Evolutionary conservation across 2,797 vertebrate species (phyloP), one percentile per base, ranked within the genome.

Genomic region (Paratrypauchen microcephalus): DNA sequence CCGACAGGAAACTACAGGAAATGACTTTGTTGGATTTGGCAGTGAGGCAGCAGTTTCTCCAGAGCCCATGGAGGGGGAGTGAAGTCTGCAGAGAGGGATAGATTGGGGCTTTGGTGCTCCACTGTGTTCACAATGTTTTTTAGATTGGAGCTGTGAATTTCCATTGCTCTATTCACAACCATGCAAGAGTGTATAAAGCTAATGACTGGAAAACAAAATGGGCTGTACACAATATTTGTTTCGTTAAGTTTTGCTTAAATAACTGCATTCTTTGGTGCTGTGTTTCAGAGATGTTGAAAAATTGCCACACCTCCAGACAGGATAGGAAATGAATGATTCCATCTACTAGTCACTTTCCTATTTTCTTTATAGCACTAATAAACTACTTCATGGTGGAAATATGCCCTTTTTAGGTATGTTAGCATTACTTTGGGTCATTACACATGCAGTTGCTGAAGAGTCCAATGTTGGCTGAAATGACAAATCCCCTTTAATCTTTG

Each of bases 1-100:
- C 79, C 80, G 58, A 65, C 87, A 90, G 90, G 83, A 91, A 91
- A 89, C 65, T 67, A 82, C 87, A 92, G 90, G 90, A 93, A 93
- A 90, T 87, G 74, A 85, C 86, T 90, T 86, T 91, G 91, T 92
- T 91, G 91, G 80, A 89, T 78, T 91, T 93, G 92, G 92, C 92
- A 90, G 84, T 83, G 87, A 91, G 83, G 86, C 87, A 83, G 85
- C 81, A 86, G 86, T 91, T 92, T 90, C 87, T 90, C 84, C 81
- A 81, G 84, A 79, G 82, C 75, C 82, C 69, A 68, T 69, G 69
- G 72, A 71, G 68, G 66, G 73, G 74, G 73, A 67, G 75, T 15
- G 41, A 57, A 59, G 69, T 71, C 73, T 70, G 59, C 62, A 71
- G 67, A 66, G 69, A 55, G 59, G 63, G 72, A 75, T 69, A 77